Percentiles rank a stretch among this genome's conserved stretches.
phyloP scores from a whole-genome alignment of 2,113 vertebrate species.

The Leucosticte australis region DNA sequence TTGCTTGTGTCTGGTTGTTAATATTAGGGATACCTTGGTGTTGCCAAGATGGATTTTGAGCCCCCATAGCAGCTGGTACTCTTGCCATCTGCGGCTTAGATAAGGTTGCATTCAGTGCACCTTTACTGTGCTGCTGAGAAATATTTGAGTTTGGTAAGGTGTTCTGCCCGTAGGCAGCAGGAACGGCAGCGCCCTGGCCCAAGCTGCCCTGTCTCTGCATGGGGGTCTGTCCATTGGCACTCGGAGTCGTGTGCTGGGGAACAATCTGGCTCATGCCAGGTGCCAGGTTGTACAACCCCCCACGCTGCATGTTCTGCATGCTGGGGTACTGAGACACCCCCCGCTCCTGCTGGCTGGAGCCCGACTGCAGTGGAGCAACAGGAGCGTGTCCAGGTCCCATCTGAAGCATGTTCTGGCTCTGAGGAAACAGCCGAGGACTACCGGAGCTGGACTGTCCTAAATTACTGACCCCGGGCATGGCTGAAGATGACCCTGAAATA shows the following conservation, averaged over 20 bases:
- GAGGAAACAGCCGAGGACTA: slow-evolving; percentile 88
- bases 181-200: slow-evolving; percentile 70
- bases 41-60: slow-evolving; percentile 86
- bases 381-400: slow-evolving; percentile 80
- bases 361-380: slow-evolving; percentile 74
- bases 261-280: slow-evolving; percentile 77
- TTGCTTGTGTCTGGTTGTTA: slow-evolving; percentile 76
- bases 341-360: slow-evolving; percentile 82
- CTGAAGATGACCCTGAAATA: slow-evolving; percentile 82
- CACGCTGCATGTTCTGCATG: slow-evolving; percentile 83
- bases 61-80: slow-evolving; percentile 72
- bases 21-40: slow-evolving; percentile 83
- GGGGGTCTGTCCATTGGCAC: slow-evolving; percentile 72
- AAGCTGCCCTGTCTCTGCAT: slow-evolving; percentile 79
- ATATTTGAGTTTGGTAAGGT: slow-evolving; percentile 76
- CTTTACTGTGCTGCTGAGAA: slow-evolving; percentile 82
- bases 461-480: slow-evolving; percentile 80
- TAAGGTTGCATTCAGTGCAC: slow-evolving; percentile 79
- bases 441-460: slow-evolving; percentile 81
- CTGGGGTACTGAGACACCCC: slow-evolving; percentile 79
- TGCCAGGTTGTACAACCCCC: slow-evolving; percentile 81
- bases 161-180: slow-evolving; percentile 84
- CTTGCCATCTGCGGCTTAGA: slow-evolving; percentile 84
- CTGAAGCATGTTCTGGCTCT: slow-evolving; percentile 85
- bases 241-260: slow-evolving; percentile 66